These are phyloP conservation scores for Panagrolaimus sp. DNA, from an alignment of 1,140 invertebrate species.

Conservation along the genomic window DNA sequence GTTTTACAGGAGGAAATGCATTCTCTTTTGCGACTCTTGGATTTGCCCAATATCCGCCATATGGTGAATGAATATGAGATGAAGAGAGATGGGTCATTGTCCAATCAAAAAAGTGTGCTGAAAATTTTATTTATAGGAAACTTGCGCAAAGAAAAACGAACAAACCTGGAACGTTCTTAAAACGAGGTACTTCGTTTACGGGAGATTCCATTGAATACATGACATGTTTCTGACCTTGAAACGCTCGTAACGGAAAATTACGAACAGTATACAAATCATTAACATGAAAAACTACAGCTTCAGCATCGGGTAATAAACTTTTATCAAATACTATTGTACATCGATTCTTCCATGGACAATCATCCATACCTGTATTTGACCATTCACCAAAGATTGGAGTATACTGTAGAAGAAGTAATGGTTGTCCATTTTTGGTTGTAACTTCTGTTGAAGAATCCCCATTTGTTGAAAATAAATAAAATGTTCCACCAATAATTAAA, in stretches of 20 bases:
- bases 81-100: conserved; percentile 22
- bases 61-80: conserved; percentile 28
- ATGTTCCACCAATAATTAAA: too few species aligned
- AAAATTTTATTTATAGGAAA: conserved; percentile 10
- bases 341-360: conserved; percentile 17
- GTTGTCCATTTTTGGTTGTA: too few species aligned
- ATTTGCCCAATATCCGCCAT: conserved; percentile 36
- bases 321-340: conserved; percentile 27
- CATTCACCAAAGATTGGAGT: not conserved
- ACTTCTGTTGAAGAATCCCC: too few species aligned
- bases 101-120: conserved; percentile 35
- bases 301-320: conserved; percentile 9
- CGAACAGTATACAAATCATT: conserved; percentile 19
- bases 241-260: not conserved
- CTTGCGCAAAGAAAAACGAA: conserved; percentile 12
- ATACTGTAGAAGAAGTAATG: not conserved
- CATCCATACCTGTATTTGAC: not conserved
- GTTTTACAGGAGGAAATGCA: conserved; percentile 19
- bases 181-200: not conserved
- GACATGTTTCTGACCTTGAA: not conserved
- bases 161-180: not conserved
- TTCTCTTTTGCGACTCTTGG: conserved; percentile 16
- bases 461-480: too few species aligned
- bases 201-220: not conserved
- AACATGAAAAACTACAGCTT: conserved; percentile 32